phyloP scores from a whole-genome alignment of 2,797 vertebrate genomes.

The Leptoclinus maculatus region DNA sequence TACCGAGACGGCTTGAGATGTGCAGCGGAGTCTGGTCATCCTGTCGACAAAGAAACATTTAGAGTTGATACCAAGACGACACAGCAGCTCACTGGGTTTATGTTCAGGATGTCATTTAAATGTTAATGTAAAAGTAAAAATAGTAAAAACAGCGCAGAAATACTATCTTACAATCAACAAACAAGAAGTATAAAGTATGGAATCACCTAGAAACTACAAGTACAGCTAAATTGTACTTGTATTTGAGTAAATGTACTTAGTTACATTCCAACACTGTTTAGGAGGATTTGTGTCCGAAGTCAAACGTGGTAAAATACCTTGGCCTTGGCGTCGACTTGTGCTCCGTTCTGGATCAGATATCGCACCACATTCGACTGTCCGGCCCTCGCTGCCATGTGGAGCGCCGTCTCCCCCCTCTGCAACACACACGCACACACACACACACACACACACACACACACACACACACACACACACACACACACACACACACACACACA shows the following conservation, averaged over 20 bases:
- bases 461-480: background rate
- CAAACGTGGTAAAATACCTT: slow-evolving; percentile 82
- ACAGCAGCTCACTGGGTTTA: background rate
- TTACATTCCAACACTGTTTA: background rate
- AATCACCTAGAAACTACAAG: background rate
- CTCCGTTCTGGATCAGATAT: slow-evolving; percentile 94
- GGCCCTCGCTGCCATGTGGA: slow-evolving; percentile 98
- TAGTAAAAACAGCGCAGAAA: too few species aligned
- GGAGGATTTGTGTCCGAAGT: background rate
- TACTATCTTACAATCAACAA: too few species aligned
- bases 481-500: background rate
- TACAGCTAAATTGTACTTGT: background rate
- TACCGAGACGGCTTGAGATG: slow-evolving; percentile 95
- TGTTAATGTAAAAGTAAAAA: too few species aligned
- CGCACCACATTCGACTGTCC: slow-evolving; percentile 95
- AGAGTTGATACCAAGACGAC: too few species aligned
- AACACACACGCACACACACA: slow-evolving; percentile 54
- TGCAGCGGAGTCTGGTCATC: slow-evolving; percentile 98
- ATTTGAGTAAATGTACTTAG: too few species aligned
- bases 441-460: slow-evolving; percentile 17
- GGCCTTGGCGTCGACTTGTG: slow-evolving; percentile 93
- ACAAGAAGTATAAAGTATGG: too few species aligned
- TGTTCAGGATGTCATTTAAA: too few species aligned
- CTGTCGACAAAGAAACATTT: slow-evolving; percentile 70
- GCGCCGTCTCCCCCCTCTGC: slow-evolving; percentile 96